These are phyloP conservation scores for Circaetus gallicus DNA, from an alignment of 2,113 vertebrate genomes.

Conservation along the genomic window DNA sequence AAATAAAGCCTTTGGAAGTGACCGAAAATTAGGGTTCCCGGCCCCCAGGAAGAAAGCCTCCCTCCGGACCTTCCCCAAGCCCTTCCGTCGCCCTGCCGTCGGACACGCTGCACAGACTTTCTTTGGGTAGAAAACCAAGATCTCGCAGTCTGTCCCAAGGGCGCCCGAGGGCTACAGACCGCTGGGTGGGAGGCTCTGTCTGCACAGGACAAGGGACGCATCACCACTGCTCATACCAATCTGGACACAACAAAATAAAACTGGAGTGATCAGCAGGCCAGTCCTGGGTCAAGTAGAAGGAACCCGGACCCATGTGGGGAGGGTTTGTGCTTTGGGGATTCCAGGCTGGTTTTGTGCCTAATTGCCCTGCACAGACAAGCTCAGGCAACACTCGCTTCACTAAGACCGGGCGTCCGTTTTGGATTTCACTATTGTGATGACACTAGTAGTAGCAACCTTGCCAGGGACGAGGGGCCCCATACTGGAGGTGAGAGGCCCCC, in stretches of 20 bases:
- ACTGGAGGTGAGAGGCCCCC: slow-evolving; percentile 86
- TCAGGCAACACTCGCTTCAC: slow-evolving; percentile 67
- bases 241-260: slow-evolving; percentile 65
- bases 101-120: slow-evolving; percentile 18
- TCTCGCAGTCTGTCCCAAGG: slow-evolving; percentile 8
- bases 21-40: slow-evolving; percentile 1
- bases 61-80: background rate
- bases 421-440: slow-evolving; percentile 99
- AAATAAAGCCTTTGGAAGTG: slow-evolving; percentile 54
- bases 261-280: slow-evolving; percentile 56
- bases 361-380: slow-evolving; percentile 83
- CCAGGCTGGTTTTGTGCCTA: slow-evolving; percentile 72
- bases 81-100: background rate
- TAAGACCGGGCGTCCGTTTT: slow-evolving; percentile 95
- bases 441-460: slow-evolving; percentile 96
- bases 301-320: slow-evolving; percentile 36
- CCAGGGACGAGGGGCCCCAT: slow-evolving; percentile 91
- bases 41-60: slow-evolving; percentile 20
- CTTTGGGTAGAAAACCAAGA: slow-evolving; percentile 39
- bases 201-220: slow-evolving; percentile 42
- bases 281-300: slow-evolving; percentile 43
- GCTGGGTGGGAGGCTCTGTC: slow-evolving; percentile 28
- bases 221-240: slow-evolving; percentile 60
- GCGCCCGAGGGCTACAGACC: background rate
- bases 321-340: slow-evolving; percentile 71